Evolutionary conservation across 2,113 vertebrate species (phyloP).

Genomic region (Pionites leucogaster): DNA sequence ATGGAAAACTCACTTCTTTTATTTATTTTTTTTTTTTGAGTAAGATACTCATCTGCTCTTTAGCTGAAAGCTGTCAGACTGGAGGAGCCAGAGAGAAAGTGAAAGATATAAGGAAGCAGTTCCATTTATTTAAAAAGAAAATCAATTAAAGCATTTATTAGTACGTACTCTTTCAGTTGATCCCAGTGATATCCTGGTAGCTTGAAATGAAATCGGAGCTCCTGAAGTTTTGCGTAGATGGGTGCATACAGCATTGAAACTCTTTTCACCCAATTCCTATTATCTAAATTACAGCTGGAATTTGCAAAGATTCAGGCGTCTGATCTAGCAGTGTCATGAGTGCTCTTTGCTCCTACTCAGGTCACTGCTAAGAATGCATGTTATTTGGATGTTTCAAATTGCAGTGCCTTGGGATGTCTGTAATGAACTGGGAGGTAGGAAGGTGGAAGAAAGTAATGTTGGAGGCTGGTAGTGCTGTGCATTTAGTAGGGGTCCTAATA

Average conservation of each 20-base stretch:
- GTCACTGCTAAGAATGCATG: neutral
- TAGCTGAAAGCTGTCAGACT: neutral
- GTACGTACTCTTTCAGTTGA: neutral
- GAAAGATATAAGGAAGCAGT: neutral
- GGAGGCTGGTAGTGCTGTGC: neutral
- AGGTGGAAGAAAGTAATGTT: neutral
- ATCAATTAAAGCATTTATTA: neutral
- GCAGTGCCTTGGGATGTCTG: neutral
- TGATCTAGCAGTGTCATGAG: neutral
- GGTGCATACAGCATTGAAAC: neutral
- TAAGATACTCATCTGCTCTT: neutral
- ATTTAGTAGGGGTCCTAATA: neutral
- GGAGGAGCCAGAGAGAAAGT: neutral
- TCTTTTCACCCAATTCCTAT: neutral
- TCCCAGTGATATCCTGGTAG: neutral
- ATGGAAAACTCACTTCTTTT: neutral
- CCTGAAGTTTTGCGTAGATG: neutral
- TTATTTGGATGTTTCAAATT: neutral
- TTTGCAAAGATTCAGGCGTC: neutral
- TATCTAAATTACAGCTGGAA: slow-evolving; percentile 3
- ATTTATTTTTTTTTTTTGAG: neutral
- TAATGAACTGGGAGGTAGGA: neutral
- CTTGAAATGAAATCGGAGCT: neutral
- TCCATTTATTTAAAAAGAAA: slow-evolving; percentile 17
- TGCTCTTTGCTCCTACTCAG: neutral